A percentile compares a stretch with the other conserved stretches of the same genome.
Evolutionary conservation across 2,888 invertebrate genomes (phyloP).

Genomic region (Liopterus haemorrhoidalis): DNA sequence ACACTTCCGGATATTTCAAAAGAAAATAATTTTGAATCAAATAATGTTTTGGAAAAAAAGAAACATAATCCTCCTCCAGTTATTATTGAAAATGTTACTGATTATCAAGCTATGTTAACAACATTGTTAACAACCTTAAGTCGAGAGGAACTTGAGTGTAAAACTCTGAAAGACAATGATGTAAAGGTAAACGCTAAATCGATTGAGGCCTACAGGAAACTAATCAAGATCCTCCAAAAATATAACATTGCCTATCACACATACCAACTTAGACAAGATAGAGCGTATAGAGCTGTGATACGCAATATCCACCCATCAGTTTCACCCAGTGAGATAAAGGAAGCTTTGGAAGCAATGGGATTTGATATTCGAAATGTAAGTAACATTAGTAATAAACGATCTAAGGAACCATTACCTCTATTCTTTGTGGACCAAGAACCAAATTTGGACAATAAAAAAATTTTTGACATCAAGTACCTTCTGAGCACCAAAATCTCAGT

Average conservation of each 20-base stretch:
- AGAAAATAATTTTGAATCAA: too few relatives aligned
- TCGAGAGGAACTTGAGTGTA: not conserved
- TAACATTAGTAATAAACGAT: slow-evolving; percentile 8
- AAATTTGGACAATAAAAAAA: slow-evolving; percentile 11
- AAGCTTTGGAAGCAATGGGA: slow-evolving; percentile 6
- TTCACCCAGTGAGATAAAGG: slow-evolving; percentile 1
- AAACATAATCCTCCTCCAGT: too few relatives aligned
- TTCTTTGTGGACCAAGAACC: slow-evolving; percentile 22
- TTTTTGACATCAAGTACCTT: not conserved
- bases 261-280: too few relatives aligned
- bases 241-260: too few relatives aligned
- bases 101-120: not conserved
- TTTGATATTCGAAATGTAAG: slow-evolving; percentile 7
- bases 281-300: too few relatives aligned
- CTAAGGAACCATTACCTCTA: not conserved
- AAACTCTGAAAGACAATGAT: not conserved
- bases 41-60: too few relatives aligned
- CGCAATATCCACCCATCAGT: not conserved
- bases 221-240: not conserved
- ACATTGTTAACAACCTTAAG: not conserved
- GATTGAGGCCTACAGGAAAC: not conserved
- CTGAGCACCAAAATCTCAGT: slow-evolving; percentile 13
- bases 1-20: too few relatives aligned
- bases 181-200: not conserved
- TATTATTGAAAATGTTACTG: too few relatives aligned